Conservation (phyloP, 2,797 vertebrate species). For the Eutrigla gurnardus region DNA sequence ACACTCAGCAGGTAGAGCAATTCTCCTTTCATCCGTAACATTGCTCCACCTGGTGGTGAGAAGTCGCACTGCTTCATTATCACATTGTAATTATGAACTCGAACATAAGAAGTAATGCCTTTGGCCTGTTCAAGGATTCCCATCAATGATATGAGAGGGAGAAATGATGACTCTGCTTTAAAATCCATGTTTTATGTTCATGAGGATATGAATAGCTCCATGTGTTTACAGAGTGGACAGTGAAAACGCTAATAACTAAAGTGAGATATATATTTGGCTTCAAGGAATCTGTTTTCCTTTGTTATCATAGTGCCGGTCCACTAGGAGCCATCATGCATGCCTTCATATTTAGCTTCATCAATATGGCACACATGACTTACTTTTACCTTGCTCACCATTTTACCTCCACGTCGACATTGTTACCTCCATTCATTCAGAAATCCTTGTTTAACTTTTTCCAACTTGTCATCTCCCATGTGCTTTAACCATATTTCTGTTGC, state of each 20-base stretch:
- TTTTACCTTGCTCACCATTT: slow-evolving; percentile 13
- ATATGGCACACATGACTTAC: slow-evolving; percentile 21
- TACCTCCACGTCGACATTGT: background rate
- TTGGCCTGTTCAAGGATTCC: background rate
- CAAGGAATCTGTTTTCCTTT: background rate
- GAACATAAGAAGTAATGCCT: background rate
- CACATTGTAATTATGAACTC: background rate
- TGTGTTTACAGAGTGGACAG: background rate
- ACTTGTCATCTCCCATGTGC: slow-evolving; percentile 45
- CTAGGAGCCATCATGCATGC: slow-evolving; percentile 47
- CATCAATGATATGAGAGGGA: background rate
- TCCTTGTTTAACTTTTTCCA: slow-evolving; percentile 2
- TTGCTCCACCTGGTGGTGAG: slow-evolving; percentile 77
- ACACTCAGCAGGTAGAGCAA: slow-evolving; percentile 61
- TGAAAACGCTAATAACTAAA: background rate
- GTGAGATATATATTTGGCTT: background rate
- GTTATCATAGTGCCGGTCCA: background rate
- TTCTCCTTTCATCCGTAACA: slow-evolving; percentile 25
- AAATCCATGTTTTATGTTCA: background rate
- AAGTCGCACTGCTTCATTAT: slow-evolving; percentile 25
- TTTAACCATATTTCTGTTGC: slow-evolving; percentile 68
- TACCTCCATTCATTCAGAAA: slow-evolving; percentile 12
- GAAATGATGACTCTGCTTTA: background rate
- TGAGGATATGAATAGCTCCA: background rate
- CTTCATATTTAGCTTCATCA: slow-evolving; percentile 21